Evolutionary conservation across 2,113 vertebrate genomes (phyloP).

Genomic region (Polyodon spathula): DNA sequence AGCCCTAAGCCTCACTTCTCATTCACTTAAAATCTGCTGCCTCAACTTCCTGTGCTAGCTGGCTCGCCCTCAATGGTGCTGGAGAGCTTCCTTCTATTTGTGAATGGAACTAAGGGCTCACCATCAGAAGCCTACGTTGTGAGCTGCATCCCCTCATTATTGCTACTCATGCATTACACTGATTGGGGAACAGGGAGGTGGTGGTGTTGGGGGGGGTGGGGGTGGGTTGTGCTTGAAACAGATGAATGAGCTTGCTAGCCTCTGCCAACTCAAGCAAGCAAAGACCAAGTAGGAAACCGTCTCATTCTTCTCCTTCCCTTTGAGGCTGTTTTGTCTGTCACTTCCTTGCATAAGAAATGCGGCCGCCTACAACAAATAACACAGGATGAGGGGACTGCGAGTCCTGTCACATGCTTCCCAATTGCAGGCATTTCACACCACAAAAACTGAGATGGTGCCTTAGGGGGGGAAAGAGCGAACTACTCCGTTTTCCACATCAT

Average conservation of each 20-base stretch:
- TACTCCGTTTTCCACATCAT: background rate
- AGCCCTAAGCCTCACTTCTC: conserved; percentile 11
- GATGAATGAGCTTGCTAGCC: conserved; percentile 3
- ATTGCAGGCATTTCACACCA: no score
- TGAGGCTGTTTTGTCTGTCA: conserved; percentile 10
- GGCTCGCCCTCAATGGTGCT: conserved; percentile 6
- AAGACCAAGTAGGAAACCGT: conserved; percentile 9
- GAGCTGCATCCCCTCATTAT: conserved; percentile 9
- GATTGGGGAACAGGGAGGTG: conserved; percentile 28
- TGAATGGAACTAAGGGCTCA: conserved; percentile 3
- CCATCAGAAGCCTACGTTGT: background rate
- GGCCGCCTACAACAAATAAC: background rate
- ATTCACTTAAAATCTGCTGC: conserved; percentile 13
- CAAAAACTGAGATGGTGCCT: no score
- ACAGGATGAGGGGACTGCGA: no score
- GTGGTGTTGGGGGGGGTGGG: background rate
- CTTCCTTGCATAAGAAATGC: conserved; percentile 8
- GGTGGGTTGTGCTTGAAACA: conserved; percentile 6
- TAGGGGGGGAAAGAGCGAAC: no score
- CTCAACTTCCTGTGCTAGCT: conserved; percentile 15
- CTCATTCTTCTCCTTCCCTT: conserved; percentile 3
- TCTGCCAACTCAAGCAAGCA: conserved; percentile 13
- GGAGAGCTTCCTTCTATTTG: conserved; percentile 5
- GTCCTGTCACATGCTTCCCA: background rate
- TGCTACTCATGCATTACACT: conserved; percentile 39